phyloP scores from a whole-genome alignment of 2,888 invertebrate species.

The Thera britannica region DNA sequence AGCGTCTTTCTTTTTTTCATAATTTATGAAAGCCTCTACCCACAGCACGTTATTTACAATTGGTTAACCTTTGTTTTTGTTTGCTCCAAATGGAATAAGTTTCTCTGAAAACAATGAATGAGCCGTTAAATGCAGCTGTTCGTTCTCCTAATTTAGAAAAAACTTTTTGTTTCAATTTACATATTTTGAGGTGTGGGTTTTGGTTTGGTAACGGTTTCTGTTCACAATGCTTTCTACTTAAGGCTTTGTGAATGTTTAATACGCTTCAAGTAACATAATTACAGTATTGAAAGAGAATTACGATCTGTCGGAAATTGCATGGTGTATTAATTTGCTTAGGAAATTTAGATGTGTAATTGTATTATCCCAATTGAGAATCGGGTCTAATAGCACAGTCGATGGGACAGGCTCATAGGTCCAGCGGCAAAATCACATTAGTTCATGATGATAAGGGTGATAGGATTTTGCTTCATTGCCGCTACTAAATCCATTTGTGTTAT shows the following conservation, averaged over 20 bases:
- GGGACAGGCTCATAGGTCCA: too few species aligned
- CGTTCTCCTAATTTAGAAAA: slow-evolving; percentile 44
- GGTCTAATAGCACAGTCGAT: too few species aligned
- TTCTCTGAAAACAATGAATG: slow-evolving; percentile 48
- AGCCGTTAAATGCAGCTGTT: slow-evolving; percentile 48
- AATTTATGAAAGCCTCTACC: background rate
- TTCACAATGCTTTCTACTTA: slow-evolving; percentile 22
- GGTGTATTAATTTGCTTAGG: too few species aligned
- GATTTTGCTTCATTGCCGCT: too few species aligned
- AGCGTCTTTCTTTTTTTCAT: slow-evolving; percentile 1
- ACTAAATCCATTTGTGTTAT: too few species aligned
- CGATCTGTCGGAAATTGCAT: too few species aligned
- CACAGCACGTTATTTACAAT: slow-evolving; percentile 1
- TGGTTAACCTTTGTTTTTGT: slow-evolving; percentile 4
- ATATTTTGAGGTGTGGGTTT: slow-evolving; percentile 29
- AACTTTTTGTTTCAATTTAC: slow-evolving; percentile 47
- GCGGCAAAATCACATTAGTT: too few species aligned
- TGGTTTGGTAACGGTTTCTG: slow-evolving; percentile 28
- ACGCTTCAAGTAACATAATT: slow-evolving; percentile 17
- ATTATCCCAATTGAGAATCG: too few species aligned
- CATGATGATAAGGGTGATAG: too few species aligned
- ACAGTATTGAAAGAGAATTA: too few species aligned
- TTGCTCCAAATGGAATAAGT: slow-evolving; percentile 32
- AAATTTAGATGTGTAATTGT: too few species aligned
- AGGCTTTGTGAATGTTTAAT: slow-evolving; percentile 22